Conservation (phyloP, 1,140 invertebrate genomes). For the Neomicropteryx cornuta region DNA sequence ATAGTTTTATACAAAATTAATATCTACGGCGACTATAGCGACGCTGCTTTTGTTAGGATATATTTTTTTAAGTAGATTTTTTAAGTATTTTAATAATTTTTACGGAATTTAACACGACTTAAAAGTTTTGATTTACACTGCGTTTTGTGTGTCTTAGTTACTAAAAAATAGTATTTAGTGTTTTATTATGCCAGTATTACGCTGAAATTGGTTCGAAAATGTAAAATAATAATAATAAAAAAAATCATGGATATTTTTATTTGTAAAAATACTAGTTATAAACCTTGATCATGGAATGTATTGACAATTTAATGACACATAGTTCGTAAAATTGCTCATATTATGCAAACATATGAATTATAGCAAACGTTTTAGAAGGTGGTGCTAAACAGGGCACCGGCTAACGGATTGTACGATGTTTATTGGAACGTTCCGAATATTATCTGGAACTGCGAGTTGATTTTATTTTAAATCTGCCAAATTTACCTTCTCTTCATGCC, state of each 20-base stretch:
- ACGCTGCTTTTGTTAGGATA: too few relatives aligned
- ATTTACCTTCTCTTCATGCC: too few relatives aligned
- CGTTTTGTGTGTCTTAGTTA: slow-evolving; percentile 11
- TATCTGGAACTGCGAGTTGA: too few relatives aligned
- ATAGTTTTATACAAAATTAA: too few relatives aligned
- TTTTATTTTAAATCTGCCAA: too few relatives aligned
- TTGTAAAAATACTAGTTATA: not conserved
- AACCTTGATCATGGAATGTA: not conserved
- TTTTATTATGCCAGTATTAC: not conserved
- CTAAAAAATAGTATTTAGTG: not conserved
- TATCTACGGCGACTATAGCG: too few relatives aligned
- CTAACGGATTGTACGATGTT: not conserved
- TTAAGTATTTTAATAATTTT: too few relatives aligned
- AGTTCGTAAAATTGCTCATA: not conserved
- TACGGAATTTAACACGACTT: too few relatives aligned
- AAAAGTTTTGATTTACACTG: too few relatives aligned
- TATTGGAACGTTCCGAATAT: not conserved
- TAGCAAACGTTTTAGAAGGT: not conserved
- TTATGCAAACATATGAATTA: not conserved
- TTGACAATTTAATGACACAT: not conserved
- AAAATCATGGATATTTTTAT: not conserved
- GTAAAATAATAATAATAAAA: not conserved
- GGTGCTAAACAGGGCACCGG: not conserved
- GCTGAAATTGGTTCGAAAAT: not conserved
- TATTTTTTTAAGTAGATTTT: too few relatives aligned